phyloP scores from a whole-genome alignment of 2,888 invertebrate genomes.

The Protophormia terraenovae region DNA sequence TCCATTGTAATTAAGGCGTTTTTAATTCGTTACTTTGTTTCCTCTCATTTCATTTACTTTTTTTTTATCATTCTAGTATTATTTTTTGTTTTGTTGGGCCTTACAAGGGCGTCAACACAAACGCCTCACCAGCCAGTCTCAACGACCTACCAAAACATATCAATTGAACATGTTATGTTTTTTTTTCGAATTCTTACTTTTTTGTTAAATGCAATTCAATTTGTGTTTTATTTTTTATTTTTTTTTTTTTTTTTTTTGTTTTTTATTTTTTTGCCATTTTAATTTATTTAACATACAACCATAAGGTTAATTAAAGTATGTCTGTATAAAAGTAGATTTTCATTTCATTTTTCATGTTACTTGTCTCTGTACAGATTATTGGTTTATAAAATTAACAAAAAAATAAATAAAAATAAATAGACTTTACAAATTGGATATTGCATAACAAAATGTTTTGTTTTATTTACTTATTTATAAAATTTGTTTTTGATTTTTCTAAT shows the following conservation, averaged over 20 bases:
- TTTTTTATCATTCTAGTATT: background rate
- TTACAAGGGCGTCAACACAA: background rate
- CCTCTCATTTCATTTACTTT: background rate
- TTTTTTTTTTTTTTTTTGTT: background rate
- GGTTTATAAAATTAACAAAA: background rate
- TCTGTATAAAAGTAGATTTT: background rate
- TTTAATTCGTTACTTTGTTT: background rate
- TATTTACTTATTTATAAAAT: background rate
- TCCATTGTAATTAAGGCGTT: background rate
- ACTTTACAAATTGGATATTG: background rate
- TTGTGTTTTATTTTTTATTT: background rate
- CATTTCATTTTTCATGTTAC: conserved; percentile 4
- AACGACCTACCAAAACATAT: conserved; percentile 26
- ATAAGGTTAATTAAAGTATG: conserved; percentile 62
- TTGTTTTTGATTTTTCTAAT: background rate
- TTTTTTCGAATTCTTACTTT: background rate
- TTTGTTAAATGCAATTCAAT: conserved; percentile 18
- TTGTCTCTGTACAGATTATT: background rate
- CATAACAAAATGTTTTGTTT: background rate
- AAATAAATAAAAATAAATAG: no score
- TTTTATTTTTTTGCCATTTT: background rate
- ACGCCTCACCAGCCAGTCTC: background rate
- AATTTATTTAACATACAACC: conserved; percentile 35
- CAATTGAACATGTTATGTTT: conserved; percentile 27
- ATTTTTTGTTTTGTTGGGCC: background rate